Base-by-base conservation (phyloP, 92 coral and sea anemone species). In the Galaxea fascicularis region DNA sequence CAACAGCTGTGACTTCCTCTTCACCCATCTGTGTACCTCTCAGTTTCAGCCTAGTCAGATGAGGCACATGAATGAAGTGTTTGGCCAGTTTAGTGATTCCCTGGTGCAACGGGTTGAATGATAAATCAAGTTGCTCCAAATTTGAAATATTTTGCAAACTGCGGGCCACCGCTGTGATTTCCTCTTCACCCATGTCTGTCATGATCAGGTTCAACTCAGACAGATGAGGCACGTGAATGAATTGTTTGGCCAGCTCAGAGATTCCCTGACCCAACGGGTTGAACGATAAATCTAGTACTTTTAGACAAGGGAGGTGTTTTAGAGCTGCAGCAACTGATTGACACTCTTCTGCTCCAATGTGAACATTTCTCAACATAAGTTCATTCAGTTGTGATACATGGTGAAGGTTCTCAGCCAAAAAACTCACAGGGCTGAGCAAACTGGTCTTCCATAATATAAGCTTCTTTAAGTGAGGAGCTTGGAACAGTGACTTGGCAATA, bases 221-320 rank as follows among this genome's bases (percentile, higher is more conserved):
- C 66, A 74, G 67, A 18, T 29, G 27, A 57, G 79, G 28, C 49
- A 74, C 64, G 17, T 18, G 16, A 45, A 0, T 16, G 28, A 74
- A 65, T 65, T 74, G 65, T 57, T 54, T 10, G 60, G 49, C 79
- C 27, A 74, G 79, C 44, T 4, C 66, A 10, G 9, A 54, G 26
- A 74, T 54, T 45, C 79, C 79, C 46, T 56, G 51, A 29, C 67
- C 79, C n/a, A 74, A 67, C 44, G 67, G 49, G 29, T 75, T 75
- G 25, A 0, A 0, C 4, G 63, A 73, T 35, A 75, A 20, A 0
- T 18, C 0, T 49, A 75, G 68, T 0, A 0, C 9, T n/a, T 21
- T 3, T 31, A 75, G 35, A 46, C 56, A 6, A 4, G 2, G 18
- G 0, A 75, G 25, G n/a, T 35, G 4, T 1, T 57, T 20, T 0